A percentile compares a stretch with the other conserved stretches of the same genome.
Conservation (phyloP, 2,797 vertebrate genomes). For the Onychomys arenicola region DNA sequence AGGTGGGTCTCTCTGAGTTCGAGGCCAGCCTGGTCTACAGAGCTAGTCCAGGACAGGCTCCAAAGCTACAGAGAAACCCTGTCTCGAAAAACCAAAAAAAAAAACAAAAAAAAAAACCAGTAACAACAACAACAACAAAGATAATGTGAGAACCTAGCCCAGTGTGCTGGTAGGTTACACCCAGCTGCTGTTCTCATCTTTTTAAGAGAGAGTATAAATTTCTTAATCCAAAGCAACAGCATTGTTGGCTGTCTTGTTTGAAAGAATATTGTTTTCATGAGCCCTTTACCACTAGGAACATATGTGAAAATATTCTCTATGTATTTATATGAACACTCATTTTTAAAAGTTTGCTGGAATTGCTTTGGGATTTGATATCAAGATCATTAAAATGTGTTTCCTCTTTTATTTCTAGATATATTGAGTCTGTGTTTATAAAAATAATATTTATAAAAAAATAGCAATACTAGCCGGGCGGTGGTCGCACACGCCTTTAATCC, state of each 20-base stretch:
- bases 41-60: too few relatives aligned
- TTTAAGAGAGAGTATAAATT: constrained; percentile 9
- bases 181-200: background rate
- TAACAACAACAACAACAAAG: too few relatives aligned
- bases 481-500: too few relatives aligned
- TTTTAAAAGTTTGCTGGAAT: constrained; percentile 44
- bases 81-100: too few relatives aligned
- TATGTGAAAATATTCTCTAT: constrained; percentile 22
- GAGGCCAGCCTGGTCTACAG: too few relatives aligned
- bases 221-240: constrained; percentile 27
- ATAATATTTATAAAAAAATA: background rate
- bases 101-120: too few relatives aligned
- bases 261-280: background rate
- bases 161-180: background rate
- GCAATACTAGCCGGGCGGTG: too few relatives aligned
- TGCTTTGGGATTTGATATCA: constrained; percentile 57
- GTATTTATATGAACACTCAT: constrained; percentile 48
- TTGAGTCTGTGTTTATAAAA: constrained; percentile 54
- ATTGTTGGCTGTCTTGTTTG: background rate
- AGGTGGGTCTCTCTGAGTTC: too few relatives aligned
- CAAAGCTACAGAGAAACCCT: too few relatives aligned
- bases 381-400: constrained; percentile 47
- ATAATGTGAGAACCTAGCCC: constrained; percentile 12
- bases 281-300: background rate
- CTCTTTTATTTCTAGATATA: constrained; percentile 25